Percentiles rank a stretch among this genome's conserved stretches.
phyloP scores from a whole-genome alignment of 2,888 invertebrate species.

The Lasioglossum zephyrum region DNA sequence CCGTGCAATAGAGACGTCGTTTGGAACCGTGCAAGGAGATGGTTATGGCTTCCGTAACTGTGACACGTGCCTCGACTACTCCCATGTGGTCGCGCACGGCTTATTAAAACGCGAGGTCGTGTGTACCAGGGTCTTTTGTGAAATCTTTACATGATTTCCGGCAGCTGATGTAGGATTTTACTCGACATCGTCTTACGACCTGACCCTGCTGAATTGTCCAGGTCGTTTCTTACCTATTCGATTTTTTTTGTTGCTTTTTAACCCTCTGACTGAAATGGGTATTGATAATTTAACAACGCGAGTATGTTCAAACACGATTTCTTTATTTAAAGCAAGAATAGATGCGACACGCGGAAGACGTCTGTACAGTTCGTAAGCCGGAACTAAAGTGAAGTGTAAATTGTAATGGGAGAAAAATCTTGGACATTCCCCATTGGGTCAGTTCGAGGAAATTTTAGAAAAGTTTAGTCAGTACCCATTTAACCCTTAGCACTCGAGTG shows the following conservation, averaged over 20 bases:
- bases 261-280: too few relatives aligned
- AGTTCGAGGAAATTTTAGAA: too few relatives aligned
- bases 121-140: neutral
- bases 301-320: too few relatives aligned
- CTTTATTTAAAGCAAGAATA: too few relatives aligned
- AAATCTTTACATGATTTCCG: neutral
- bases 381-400: too few relatives aligned
- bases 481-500: too few relatives aligned
- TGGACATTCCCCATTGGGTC: too few relatives aligned
- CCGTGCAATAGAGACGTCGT: conserved; percentile 65
- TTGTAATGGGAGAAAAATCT: too few relatives aligned
- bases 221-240: neutral
- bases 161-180: neutral
- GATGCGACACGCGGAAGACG: too few relatives aligned
- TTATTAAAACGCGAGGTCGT: neutral
- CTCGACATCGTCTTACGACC: neutral
- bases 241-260: neutral
- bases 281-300: too few relatives aligned
- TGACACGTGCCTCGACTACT: conserved; percentile 29
- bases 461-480: neutral
- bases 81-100: neutral
- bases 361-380: too few relatives aligned
- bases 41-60: conserved; percentile 47
- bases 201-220: neutral
- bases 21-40: conserved; percentile 44